Percentiles rank a stretch among this genome's conserved stretches.
Conservation (phyloP, 2,113 vertebrate species). For the Alethe diademata region DNA sequence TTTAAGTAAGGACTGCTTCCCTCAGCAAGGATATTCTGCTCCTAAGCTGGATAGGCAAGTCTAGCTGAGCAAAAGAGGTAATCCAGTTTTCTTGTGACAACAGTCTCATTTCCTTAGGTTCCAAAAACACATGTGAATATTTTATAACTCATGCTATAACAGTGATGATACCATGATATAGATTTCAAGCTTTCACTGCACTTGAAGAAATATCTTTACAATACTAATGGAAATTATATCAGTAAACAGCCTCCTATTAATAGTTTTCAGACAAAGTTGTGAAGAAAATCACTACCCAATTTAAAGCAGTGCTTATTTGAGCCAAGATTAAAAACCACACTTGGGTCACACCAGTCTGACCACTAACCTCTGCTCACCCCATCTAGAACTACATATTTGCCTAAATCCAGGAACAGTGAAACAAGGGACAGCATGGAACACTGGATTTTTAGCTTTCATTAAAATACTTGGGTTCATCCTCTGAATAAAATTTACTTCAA, state of each 20-base stretch:
- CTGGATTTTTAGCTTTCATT: background rate
- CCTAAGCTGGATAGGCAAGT: background rate
- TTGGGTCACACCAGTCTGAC: background rate
- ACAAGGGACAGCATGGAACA: background rate
- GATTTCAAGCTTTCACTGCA: background rate
- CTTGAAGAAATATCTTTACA: background rate
- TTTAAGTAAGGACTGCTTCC: background rate
- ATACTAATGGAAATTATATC: background rate
- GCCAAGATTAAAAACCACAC: background rate
- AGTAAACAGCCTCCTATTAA: background rate
- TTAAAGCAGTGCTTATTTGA: background rate
- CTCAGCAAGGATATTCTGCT: background rate
- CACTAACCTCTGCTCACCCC: background rate
- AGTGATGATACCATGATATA: background rate
- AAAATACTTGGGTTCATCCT: background rate
- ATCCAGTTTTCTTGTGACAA: background rate
- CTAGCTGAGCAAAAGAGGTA: background rate
- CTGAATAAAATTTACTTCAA: background rate
- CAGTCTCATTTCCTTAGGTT: background rate
- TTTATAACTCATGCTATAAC: background rate
- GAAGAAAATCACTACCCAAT: background rate
- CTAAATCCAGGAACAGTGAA: background rate
- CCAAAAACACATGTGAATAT: background rate
- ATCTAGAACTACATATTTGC: background rate
- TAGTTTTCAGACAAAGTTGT: background rate